Evolutionary conservation across 2,113 vertebrate species (phyloP).

Genomic region (Fukomys damarensis): DNA sequence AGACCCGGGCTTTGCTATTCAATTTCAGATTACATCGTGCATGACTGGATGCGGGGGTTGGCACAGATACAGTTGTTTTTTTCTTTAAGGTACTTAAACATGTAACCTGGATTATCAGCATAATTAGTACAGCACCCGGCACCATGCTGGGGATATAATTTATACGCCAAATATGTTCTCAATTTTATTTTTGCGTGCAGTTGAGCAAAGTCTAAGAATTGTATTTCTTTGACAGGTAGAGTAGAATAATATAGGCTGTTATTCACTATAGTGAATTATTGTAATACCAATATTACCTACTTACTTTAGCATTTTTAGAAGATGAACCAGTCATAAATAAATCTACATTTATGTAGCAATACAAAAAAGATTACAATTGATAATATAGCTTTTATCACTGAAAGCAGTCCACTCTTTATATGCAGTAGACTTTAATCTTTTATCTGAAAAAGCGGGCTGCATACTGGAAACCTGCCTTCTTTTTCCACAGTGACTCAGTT

Average conservation of each 20-base stretch:
- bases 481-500: background rate
- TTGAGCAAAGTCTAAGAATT: background rate
- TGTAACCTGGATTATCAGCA: background rate
- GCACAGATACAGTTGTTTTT: background rate
- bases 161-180: background rate
- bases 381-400: background rate
- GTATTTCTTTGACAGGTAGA: background rate
- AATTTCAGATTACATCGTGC: slow-evolving; percentile 26
- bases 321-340: background rate
- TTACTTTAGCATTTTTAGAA: background rate
- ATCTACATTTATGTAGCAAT: background rate
- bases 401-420: background rate
- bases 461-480: background rate
- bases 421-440: background rate
- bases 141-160: background rate
- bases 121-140: background rate
- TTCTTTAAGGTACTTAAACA: background rate
- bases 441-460: background rate
- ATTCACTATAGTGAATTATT: background rate
- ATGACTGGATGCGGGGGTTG: background rate
- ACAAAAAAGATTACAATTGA: background rate
- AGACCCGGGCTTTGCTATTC: background rate
- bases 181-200: background rate
- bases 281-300: background rate
- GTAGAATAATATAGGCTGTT: background rate